phyloP scores from a whole-genome alignment of 2,113 vertebrate genomes.

The Lepus americanus region DNA sequence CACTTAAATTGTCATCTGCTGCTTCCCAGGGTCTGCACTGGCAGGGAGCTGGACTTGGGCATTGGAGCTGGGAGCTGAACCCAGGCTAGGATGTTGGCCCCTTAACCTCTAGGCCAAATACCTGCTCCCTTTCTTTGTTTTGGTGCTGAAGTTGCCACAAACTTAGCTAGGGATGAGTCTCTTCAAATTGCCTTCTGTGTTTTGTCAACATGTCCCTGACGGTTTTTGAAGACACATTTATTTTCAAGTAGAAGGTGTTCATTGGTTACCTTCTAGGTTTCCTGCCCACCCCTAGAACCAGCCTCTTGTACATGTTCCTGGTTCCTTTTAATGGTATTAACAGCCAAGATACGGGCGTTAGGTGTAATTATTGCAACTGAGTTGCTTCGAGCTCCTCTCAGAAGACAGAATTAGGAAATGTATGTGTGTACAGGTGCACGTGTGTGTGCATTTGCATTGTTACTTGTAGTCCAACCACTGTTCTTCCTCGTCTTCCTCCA shows the following conservation, averaged over 20 bases:
- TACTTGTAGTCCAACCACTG: background rate
- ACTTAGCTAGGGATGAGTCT: background rate
- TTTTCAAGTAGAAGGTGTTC: background rate
- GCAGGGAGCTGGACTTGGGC: too few species aligned
- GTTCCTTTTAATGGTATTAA: background rate
- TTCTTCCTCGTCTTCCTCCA: background rate
- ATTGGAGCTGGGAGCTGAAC: too few species aligned
- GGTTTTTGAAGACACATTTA: background rate
- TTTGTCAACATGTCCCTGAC: background rate
- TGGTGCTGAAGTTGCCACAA: background rate
- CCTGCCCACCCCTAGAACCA: background rate
- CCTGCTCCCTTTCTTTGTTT: background rate
- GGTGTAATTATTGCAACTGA: background rate
- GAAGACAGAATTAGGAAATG: background rate
- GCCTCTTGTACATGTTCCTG: background rate
- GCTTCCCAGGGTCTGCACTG: too few species aligned
- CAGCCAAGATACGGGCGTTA: background rate
- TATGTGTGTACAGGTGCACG: too few species aligned
- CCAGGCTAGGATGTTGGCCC: too few species aligned
- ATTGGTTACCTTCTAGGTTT: background rate
- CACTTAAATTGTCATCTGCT: too few species aligned
- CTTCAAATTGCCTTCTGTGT: background rate
- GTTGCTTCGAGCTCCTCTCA: background rate
- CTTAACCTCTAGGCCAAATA: too few species aligned
- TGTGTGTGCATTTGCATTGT: background rate